phyloP scores from a whole-genome alignment of 2,113 vertebrate species.

The Cololabis saira region DNA sequence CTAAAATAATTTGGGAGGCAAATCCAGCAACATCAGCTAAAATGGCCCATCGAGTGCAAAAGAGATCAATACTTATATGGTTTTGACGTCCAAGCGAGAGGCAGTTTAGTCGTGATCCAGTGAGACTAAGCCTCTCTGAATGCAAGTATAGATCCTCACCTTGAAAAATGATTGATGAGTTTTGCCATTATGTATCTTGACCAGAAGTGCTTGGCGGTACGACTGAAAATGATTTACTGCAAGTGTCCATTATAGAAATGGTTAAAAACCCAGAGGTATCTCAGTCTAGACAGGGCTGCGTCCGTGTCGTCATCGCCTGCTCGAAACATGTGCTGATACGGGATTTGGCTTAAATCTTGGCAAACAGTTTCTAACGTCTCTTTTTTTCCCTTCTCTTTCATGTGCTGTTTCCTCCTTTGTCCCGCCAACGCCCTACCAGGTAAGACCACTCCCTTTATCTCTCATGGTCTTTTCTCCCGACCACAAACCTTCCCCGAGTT shows the following conservation, averaged over 20 bases:
- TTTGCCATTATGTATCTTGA: constrained; percentile 18
- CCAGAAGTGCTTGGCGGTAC: constrained; percentile 39
- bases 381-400: constrained; percentile 70
- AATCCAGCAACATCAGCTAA: constrained; percentile 44
- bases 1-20: constrained; percentile 28
- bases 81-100: constrained; percentile 33
- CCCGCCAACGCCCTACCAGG: constrained; percentile 65
- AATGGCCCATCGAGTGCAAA: constrained; percentile 14
- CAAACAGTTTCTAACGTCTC: constrained; percentile 57
- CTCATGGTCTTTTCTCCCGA: constrained; percentile 39
- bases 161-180: constrained; percentile 52
- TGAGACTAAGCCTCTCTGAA: constrained; percentile 27
- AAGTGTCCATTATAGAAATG: constrained; percentile 36
- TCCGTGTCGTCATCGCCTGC: constrained; percentile 10
- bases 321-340: constrained; percentile 29
- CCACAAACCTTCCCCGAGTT: constrained; percentile 34
- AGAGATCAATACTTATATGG: constrained; percentile 50
- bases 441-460: constrained; percentile 73
- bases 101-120: constrained; percentile 40
- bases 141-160: constrained; percentile 44
- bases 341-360: constrained; percentile 34
- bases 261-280: constrained; percentile 27
- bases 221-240: constrained; percentile 27
- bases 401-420: constrained; percentile 66
- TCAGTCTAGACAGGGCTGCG: constrained; percentile 56